phyloP scores from a whole-genome alignment of 2,888 invertebrate species.

The Polydrusus cervinus region DNA sequence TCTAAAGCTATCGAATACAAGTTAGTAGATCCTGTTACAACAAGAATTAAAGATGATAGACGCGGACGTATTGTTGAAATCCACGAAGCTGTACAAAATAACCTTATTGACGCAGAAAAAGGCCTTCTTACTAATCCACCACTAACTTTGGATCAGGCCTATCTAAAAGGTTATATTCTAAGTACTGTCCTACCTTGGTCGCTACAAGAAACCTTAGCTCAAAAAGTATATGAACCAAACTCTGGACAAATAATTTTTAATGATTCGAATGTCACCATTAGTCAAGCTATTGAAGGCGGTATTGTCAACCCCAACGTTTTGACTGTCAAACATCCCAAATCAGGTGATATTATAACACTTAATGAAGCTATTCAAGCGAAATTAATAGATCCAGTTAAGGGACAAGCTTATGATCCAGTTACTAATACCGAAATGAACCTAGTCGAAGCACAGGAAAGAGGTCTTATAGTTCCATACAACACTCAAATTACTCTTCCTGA shows the following conservation, averaged over 20 bases:
- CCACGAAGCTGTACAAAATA: constrained; percentile 80
- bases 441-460: constrained; percentile 88
- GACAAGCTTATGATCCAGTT: constrained; percentile 85
- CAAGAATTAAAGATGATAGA: constrained; percentile 83
- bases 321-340: constrained; percentile 86
- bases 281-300: constrained; percentile 83
- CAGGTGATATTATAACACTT: constrained; percentile 86
- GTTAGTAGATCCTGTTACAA: constrained; percentile 81
- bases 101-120: constrained; percentile 80
- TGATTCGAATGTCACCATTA: constrained; percentile 80
- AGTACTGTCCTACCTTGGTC: constrained; percentile 88
- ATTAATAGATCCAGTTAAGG: constrained; percentile 85
- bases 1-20: constrained; percentile 83
- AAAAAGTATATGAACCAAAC: constrained; percentile 84
- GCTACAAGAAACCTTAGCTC: constrained; percentile 86
- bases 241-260: constrained; percentile 83
- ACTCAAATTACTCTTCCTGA: constrained; percentile 89
- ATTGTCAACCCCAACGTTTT: constrained; percentile 85
- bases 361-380: constrained; percentile 85
- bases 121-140: constrained; percentile 82
- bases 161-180: constrained; percentile 86
- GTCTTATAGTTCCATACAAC: constrained; percentile 87
- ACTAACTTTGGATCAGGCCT: constrained; percentile 85
- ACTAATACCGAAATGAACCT: constrained; percentile 84
- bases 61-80: constrained; percentile 80